A percentile compares a stretch with the other conserved stretches of the same genome.
phyloP scores from a whole-genome alignment of 2,113 vertebrate species.

The Sterna hirundo region DNA sequence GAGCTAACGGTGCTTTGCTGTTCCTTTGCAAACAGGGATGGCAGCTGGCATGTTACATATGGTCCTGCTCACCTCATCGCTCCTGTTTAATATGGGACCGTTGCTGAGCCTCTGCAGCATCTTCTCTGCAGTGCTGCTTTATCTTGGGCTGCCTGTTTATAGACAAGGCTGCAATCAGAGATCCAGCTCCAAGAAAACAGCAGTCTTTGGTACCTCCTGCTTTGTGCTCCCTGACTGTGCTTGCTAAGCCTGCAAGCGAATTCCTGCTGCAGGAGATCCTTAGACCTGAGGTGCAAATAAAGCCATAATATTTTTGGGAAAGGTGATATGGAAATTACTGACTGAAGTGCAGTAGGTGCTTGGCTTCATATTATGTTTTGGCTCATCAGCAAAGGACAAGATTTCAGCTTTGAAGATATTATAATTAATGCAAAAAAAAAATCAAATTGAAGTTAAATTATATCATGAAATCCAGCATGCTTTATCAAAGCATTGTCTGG shows the following conservation, averaged over 20 bases:
- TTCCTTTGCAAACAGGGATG: neutral
- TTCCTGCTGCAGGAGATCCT: neutral
- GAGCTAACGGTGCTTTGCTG: neutral
- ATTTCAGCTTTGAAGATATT: neutral
- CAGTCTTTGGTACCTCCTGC: neutral
- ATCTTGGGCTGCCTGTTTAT: neutral
- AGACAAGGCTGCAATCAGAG: neutral
- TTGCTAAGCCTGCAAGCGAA: neutral
- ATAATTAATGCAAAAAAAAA: neutral
- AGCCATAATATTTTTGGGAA: neutral
- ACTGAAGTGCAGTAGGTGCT: neutral
- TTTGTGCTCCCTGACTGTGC: neutral
- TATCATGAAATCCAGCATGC: neutral
- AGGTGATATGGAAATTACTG: neutral
- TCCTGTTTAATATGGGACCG: fast-evolving
- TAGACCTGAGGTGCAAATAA: neutral
- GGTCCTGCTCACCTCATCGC: neutral
- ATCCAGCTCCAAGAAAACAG: neutral
- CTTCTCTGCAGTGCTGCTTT: neutral
- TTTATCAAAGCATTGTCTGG: neutral
- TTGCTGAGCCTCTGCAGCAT: neutral
- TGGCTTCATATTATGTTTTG: neutral
- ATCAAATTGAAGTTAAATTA: neutral
- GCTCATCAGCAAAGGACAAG: neutral
- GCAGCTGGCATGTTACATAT: fast-evolving